Percentiles rank a stretch among this genome's conserved stretches.
These are phyloP conservation scores for Macaria notata DNA, from an alignment of 2,888 invertebrate genomes.

Conservation along the genomic window DNA sequence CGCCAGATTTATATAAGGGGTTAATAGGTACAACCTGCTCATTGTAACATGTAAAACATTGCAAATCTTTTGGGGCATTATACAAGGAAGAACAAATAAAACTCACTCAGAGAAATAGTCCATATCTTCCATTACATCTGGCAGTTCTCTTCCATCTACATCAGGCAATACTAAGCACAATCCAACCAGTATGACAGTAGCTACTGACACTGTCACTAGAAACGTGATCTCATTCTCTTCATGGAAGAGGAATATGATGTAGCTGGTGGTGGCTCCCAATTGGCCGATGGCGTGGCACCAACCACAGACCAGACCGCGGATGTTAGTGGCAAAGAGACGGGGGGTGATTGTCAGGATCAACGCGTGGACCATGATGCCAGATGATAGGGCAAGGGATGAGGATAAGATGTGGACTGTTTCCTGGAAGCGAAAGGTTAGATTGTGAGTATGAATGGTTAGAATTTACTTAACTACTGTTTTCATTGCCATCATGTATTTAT, in stretches of 20 bases:
- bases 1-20: no score
- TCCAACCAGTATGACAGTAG: conserved; percentile 43
- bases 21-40: no score
- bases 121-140: conserved; percentile 69
- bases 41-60: no score
- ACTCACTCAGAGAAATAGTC: conserved; percentile 72
- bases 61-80: no score
- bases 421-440: conserved; percentile 43
- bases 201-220: conserved; percentile 41
- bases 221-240: conserved; percentile 43
- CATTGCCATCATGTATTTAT: no score
- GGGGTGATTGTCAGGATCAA: conserved; percentile 63
- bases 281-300: conserved; percentile 64
- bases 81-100: neutral
- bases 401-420: conserved; percentile 40
- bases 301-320: conserved; percentile 61
- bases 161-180: conserved; percentile 57
- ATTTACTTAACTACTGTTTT: no score
- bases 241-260: conserved; percentile 51
- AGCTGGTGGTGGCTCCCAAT: conserved; percentile 60
- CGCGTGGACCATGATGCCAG: conserved; percentile 54
- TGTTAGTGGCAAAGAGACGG: conserved; percentile 61
- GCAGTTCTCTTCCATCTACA: conserved; percentile 67
- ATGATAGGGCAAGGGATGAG: conserved; percentile 53
- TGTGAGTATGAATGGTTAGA: no score